Evolutionary conservation across 2,797 vertebrate genomes (phyloP).

Genomic region (Pangasius djambal): DNA sequence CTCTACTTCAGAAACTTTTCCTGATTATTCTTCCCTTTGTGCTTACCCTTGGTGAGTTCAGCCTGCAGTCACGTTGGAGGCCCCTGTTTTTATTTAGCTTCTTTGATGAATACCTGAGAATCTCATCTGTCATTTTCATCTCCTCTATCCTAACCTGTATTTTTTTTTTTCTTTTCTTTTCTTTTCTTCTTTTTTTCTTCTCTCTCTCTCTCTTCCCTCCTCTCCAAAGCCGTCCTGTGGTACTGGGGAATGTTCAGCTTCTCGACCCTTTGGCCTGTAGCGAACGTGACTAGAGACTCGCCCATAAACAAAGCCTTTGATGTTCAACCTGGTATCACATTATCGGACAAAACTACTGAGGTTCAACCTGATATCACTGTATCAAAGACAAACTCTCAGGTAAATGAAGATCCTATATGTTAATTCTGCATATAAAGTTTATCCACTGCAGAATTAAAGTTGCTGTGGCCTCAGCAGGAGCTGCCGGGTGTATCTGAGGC

Average conservation of each 20-base stretch:
- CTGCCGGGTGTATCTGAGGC: not conserved
- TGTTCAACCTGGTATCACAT: not conserved
- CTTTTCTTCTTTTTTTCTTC: too few species aligned
- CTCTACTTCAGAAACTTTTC: slow-evolving; percentile 28
- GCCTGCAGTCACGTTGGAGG: not conserved
- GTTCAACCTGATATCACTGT: not conserved
- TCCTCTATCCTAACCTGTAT: not conserved
- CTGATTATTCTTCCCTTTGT: slow-evolving; percentile 34
- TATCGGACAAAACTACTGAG: not conserved
- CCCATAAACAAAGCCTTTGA: not conserved
- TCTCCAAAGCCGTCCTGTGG: slow-evolving; percentile 21
- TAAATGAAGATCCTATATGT: not conserved
- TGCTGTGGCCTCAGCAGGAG: not conserved
- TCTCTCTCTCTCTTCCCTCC: too few species aligned
- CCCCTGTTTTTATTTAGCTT: not conserved
- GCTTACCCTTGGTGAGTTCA: slow-evolving; percentile 17
- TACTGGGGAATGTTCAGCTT: slow-evolving; percentile 24
- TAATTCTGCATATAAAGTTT: not conserved
- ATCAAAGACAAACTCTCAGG: not conserved
- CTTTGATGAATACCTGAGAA: not conserved
- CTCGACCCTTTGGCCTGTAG: slow-evolving; percentile 19
- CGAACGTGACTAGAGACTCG: not conserved
- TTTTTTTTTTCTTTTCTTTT: not conserved
- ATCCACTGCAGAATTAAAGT: not conserved
- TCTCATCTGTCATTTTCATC: not conserved